Evolutionary conservation across 1,140 invertebrate species (phyloP), one percentile per base, ranked within the genome.

Genomic region (Anastrepha ludens): DNA sequence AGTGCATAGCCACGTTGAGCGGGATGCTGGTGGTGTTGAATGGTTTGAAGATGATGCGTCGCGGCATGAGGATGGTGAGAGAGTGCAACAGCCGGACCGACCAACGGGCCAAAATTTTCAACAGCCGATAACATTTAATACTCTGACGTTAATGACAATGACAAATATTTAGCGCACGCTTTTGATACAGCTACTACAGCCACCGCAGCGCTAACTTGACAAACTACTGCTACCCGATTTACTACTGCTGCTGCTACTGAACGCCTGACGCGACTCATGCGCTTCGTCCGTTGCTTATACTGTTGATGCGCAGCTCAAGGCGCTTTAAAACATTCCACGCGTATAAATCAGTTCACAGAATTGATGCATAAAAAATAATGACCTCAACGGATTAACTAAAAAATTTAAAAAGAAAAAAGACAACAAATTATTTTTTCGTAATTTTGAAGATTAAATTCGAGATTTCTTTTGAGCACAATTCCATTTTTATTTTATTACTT

Each of bases 51-150:
- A n/a, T 81, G 74, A 39, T 78, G 67, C 64, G 86, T 17, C 9
- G 11, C 59, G 86, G 44, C 47, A 64, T 87, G 87, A 0, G 47
- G 65, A 60, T 78, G 87, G 15, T 87, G 87, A 44, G 87, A 64
- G 74, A 55, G 87, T 39, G 65, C 65, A 60, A 58, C 65, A 44
- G 87, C 55, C 20, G 44, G 87, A 41, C 41, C 70, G 67, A 55
- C 67, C 65, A 62, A 78, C 87, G 87, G 87, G 59, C 87, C 87
- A 81, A 74, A 87, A 81, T 67, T 87, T n/a, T 78, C 65, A 87
- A 87, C 87, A 60, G 87, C 50, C 87, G 87, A 87, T 87, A 78
- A 87, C 87, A 87, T 87, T 87, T 87, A 87, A 87, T 81, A 81
- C 74, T 17, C 47, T 50, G 17, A 9, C 44, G 44, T 81, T 81